Base-by-base conservation (phyloP, 2,797 vertebrate species). In the Macrochelys suwanniensis region DNA sequence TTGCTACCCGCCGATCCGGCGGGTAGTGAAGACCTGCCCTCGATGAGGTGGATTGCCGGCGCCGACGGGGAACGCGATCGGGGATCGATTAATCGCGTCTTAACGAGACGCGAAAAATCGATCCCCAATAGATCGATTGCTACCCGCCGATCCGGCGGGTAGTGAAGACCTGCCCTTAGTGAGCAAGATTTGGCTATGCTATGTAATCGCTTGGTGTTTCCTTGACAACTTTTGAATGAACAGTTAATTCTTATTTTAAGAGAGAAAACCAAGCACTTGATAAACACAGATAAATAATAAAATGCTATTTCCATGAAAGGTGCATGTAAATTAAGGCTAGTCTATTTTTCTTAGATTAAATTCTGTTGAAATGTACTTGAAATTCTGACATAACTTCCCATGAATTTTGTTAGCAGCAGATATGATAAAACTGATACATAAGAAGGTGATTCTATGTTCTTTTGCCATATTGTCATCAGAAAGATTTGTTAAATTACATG, bases 141-240 rank as follows among this genome's bases (percentile, higher is more conserved):
- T n/a, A n/a, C n/a, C n/a, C n/a, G n/a, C n/a, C n/a, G n/a, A n/a
- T n/a, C n/a, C n/a, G n/a, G n/a, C n/a, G n/a, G n/a, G n/a, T n/a
- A n/a, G n/a, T n/a, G n/a, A n/a, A n/a, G n/a, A n/a, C n/a, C n/a
- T n/a, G n/a, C n/a, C n/a, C n/a, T n/a, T n/a, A 68, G 79, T 71
- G 4, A 74, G 57, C 6, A 0, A 5, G 1, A 3, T 1, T 0
- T 5, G 26, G 31, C 28, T 59, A 3, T 26, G 51, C 33, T 0
- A 1, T 6, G 1, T 6, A 0, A 0, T 0, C 42, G 10, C 7
- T 85, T 65, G 33, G 37, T 33, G 33, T 7, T 88, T 10, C 42
- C 47, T 1, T n/a, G n/a, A n/a, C n/a, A n/a, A n/a, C n/a, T n/a
- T n/a, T n/a, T n/a, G n/a, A n/a, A n/a, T n/a, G n/a, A n/a, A n/a